Conservation (phyloP, 1,140 invertebrate genomes). For the Apis florea region DNA sequence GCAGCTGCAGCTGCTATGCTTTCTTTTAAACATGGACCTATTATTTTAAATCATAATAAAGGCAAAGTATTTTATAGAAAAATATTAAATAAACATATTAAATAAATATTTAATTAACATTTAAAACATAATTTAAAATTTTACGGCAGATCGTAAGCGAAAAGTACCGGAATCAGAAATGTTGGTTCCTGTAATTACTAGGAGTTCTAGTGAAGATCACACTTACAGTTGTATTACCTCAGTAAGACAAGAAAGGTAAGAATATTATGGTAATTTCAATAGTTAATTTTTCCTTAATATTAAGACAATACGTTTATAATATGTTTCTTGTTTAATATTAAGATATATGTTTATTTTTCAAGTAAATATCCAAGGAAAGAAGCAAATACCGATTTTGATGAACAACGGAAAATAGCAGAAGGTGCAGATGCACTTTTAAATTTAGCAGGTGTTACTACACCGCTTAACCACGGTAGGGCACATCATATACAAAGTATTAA, state of each 20-base stretch:
- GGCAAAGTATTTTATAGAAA: slow-evolving; percentile 68
- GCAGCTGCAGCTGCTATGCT: slow-evolving; percentile 90
- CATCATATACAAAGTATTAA: slow-evolving; percentile 60
- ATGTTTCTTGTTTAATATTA: not conserved
- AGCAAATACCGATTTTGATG: slow-evolving; percentile 82
- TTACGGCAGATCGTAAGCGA: slow-evolving; percentile 72
- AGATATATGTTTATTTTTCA: slow-evolving; percentile 8
- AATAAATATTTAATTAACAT: not conserved
- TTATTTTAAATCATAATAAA: slow-evolving; percentile 80
- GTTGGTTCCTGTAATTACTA: slow-evolving; percentile 84
- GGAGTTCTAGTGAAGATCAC: slow-evolving; percentile 89
- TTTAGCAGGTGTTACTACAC: slow-evolving; percentile 83
- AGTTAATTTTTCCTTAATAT: not conserved
- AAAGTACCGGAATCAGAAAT: slow-evolving; percentile 74
- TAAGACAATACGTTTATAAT: too few species aligned
- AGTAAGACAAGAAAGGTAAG: slow-evolving; percentile 75
- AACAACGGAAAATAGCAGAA: slow-evolving; percentile 88
- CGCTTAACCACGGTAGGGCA: slow-evolving; percentile 64
- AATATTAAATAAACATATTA: not conserved
- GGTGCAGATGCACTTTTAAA: slow-evolving; percentile 90
- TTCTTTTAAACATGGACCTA: slow-evolving; percentile 87
- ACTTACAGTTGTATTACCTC: slow-evolving; percentile 84
- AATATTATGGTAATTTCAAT: not conserved
- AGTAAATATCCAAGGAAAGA: slow-evolving; percentile 70
- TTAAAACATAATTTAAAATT: slow-evolving; percentile 21